Percentiles rank a stretch among this genome's conserved stretches.
Conservation (phyloP, 2,888 invertebrate genomes). For the Belgica antarctica region DNA sequence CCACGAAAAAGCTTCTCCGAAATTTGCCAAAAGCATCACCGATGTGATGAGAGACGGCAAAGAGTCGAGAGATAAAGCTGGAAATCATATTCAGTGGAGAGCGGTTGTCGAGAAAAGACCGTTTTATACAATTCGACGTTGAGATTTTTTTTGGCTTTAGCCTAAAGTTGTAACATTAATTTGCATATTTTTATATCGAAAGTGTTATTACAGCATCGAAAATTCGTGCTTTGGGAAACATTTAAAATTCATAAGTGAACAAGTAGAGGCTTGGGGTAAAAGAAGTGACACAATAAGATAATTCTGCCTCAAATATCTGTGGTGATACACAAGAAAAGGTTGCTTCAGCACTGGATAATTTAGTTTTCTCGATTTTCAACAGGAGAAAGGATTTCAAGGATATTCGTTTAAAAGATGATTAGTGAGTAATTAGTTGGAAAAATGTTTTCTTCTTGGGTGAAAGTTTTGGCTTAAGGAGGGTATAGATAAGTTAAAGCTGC, state of each 20-base stretch:
- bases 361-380: constrained; percentile 4
- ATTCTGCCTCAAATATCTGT: background rate
- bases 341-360: constrained; percentile 15
- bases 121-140: background rate
- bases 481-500: background rate
- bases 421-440: constrained; percentile 36
- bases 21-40: constrained; percentile 8
- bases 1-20: background rate
- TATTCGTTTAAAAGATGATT: constrained; percentile 41
- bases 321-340: background rate
- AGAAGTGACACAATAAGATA: no score
- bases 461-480: background rate
- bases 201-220: constrained; percentile 12
- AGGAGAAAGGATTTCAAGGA: constrained; percentile 40
- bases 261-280: background rate
- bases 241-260: constrained; percentile 23
- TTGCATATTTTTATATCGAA: constrained; percentile 29
- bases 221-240: background rate
- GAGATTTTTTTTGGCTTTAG: constrained; percentile 20
- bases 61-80: background rate
- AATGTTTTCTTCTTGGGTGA: background rate
- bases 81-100: constrained; percentile 40
- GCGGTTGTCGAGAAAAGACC: constrained; percentile 35
- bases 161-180: constrained; percentile 38
- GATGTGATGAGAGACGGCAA: background rate